Evolutionary conservation across 1,140 invertebrate genomes (phyloP).

Genomic region (Micrasema minimum): DNA sequence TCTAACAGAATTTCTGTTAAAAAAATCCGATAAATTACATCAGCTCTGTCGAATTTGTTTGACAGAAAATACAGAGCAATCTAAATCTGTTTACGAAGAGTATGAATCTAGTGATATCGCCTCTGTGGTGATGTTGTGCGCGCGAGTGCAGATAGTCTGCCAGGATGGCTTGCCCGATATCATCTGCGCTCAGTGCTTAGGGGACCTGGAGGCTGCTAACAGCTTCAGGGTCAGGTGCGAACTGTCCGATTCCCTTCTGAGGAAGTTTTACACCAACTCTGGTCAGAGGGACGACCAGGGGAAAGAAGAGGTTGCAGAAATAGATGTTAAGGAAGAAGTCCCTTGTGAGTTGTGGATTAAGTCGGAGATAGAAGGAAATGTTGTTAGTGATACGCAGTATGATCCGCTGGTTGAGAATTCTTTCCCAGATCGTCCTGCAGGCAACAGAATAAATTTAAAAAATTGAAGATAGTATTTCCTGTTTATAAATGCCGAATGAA

Average conservation of each 20-base stretch:
- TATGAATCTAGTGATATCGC: too few relatives aligned
- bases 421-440: not conserved
- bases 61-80: too few relatives aligned
- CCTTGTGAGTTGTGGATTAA: slow-evolving; percentile 5
- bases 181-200: slow-evolving; percentile 15
- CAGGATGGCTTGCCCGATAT: slow-evolving; percentile 16
- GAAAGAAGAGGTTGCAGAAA: not conserved
- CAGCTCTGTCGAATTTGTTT: too few relatives aligned
- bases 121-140: not conserved
- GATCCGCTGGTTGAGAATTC: not conserved
- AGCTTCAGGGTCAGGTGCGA: slow-evolving; percentile 30
- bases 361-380: not conserved
- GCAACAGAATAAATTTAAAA: too few relatives aligned
- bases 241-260: slow-evolving; percentile 12
- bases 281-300: not conserved
- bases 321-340: slow-evolving; percentile 1
- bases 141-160: slow-evolving; percentile 10
- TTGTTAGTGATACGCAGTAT: not conserved
- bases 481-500: too few relatives aligned
- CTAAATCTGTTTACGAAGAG: not conserved
- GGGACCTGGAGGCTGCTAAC: slow-evolving; percentile 24
- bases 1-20: too few relatives aligned
- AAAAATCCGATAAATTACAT: too few relatives aligned
- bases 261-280: not conserved
- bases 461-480: too few relatives aligned